These are phyloP conservation scores for Nezara viridula DNA, from an alignment of 2,888 invertebrate species.

Conservation along the genomic window DNA sequence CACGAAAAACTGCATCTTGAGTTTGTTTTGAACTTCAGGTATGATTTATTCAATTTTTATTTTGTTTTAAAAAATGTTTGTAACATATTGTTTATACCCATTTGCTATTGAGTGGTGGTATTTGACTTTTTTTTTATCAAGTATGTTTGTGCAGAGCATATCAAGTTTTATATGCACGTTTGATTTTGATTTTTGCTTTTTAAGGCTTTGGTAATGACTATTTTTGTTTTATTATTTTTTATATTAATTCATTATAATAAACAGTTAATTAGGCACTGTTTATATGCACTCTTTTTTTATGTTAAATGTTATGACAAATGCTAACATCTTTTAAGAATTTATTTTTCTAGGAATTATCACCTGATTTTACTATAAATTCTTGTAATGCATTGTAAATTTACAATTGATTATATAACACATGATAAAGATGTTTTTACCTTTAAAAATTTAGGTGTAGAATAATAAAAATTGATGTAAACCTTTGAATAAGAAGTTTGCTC, in stretches of 20 bases:
- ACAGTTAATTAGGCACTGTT: not conserved
- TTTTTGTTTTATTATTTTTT: not conserved
- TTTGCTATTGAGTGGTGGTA: constrained; percentile 40
- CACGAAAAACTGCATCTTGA: constrained; percentile 48
- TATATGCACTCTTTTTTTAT: not conserved
- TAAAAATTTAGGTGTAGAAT: too few relatives aligned
- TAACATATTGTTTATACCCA: constrained; percentile 8
- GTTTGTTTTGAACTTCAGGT: constrained; percentile 35
- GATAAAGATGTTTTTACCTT: too few relatives aligned
- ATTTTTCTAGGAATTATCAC: too few relatives aligned
- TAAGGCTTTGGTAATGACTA: constrained; percentile 33
- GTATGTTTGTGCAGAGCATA: constrained; percentile 38
- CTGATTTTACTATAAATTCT: too few relatives aligned
- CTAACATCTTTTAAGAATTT: not conserved
- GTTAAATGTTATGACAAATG: not conserved
- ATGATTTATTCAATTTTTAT: not conserved
- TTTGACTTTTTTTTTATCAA: constrained; percentile 29
- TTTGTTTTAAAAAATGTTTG: constrained; percentile 1
- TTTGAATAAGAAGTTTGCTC: not conserved
- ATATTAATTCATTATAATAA: not conserved
- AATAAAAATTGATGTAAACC: not conserved
- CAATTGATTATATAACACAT: too few relatives aligned
- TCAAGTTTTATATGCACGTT: constrained; percentile 45
- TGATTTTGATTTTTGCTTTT: constrained; percentile 42
- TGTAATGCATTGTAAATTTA: too few relatives aligned